These are phyloP conservation scores for Thinocorus orbignyianus DNA, from an alignment of 2,113 vertebrate species.

Conservation along the genomic window DNA sequence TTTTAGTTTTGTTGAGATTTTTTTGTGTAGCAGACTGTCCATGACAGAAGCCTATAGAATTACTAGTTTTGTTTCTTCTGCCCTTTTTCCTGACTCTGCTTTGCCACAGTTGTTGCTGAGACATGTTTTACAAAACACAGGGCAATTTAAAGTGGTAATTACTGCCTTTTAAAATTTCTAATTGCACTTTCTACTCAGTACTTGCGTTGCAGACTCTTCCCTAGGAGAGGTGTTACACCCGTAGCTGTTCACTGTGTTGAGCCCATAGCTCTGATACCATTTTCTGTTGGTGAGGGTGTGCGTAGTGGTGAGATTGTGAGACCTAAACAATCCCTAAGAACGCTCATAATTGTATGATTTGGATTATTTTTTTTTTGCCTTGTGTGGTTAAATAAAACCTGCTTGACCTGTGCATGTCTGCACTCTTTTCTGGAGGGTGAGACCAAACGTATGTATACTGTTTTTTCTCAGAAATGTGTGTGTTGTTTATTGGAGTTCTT, in stretches of 20 bases:
- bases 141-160: not conserved
- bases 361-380: not conserved
- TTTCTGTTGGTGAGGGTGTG: rapidly evolving
- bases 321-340: not conserved
- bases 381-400: not conserved
- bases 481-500: not conserved
- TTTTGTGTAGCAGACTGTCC: not conserved
- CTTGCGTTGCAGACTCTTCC: not conserved
- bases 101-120: not conserved
- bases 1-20: not conserved
- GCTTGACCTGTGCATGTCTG: not conserved
- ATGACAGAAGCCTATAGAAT: not conserved
- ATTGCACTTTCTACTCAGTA: not conserved
- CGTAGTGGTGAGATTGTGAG: not conserved
- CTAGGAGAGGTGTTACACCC: not conserved
- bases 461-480: not conserved
- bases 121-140: not conserved
- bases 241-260: not conserved
- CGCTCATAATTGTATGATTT: not conserved
- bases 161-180: not conserved
- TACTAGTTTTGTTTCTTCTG: not conserved
- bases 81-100: not conserved
- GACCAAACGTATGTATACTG: not conserved
- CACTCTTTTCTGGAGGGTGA: not conserved
- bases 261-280: not conserved